Base-by-base conservation (phyloP, 2,888 invertebrate species). In the Rhaphigaster nebulosa region DNA sequence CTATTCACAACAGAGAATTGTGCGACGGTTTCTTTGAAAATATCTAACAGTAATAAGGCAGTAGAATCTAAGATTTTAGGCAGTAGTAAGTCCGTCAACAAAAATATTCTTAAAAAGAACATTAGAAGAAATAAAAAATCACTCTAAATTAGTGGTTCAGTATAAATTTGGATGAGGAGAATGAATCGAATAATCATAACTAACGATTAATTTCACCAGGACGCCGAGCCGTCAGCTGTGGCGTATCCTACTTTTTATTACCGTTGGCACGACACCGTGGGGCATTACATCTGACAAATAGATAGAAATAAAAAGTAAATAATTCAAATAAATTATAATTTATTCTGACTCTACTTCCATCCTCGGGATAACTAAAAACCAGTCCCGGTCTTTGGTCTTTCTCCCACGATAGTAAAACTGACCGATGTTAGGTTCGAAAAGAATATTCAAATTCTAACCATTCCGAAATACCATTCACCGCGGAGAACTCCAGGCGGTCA, bases 401-500 rank as follows among this genome's bases (percentile, higher is more conserved):
- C 70, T 76, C 70, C 70, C 70, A 76, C 70, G 70, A 76, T 20
- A 38, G 38, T 76, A 76, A 76, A 76, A 76, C 38, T 76, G 70
- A 76, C 1, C 38, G 20, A 23, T 13, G n/a, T 29, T 18, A 29
- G 65, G 15, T 65, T 38, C 20, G 34, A 23, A 38, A 76, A 34
- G 1, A 20, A 76, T 76, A 76, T 76, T 76, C 70, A 76, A 76
- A 76, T 76, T 34, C 70, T 20, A 5, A 38, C 70, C 70, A 76
- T 76, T 38, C 34, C 23, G 20, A 34, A 38, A 76, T 23, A 38
- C 6, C 70, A 76, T 76, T 76, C 70, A 76, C 70, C 70, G 20
- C 34, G 20, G 70, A 38, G 18, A 23, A 38, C 70, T 76, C 18
- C 1, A 38, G 8, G 34, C 20, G 23, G 38, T 76, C 34, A 76